Base-by-base conservation (phyloP, 2,888 invertebrate genomes). In the Asteroscopus sphinx region DNA sequence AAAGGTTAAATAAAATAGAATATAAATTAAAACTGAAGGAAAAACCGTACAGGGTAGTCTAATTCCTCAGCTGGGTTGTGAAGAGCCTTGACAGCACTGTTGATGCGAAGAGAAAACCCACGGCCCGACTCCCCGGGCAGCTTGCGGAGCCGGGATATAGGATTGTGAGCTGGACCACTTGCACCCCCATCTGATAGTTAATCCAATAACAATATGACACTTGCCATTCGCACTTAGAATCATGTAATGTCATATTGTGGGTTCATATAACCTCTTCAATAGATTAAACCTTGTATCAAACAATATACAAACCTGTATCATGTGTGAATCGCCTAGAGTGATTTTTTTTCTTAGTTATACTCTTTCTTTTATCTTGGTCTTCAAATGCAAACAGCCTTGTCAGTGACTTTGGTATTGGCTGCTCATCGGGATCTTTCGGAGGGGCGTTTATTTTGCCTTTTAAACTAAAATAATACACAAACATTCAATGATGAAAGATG, bases 401-500 rank as follows among this genome's bases (percentile, higher is more conserved):
- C n/a, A 97, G 89, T 65, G 96, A 97, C 65, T 95, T 96, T 0
- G 97, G 97, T 25, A 97, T 87, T n/a, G 96, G 96, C 84, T 98
- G 97, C 2, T 96, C 95, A 67, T 97, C 96, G 1, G 95, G 94
- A 74, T 96, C 95, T 35, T 92, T 92, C 0, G 98, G 97, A 0
- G 97, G 97, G 49, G 96, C 96, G 87, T 98, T 97, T 55, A 97
- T 96, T 87, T 97, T 96, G 30, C 95, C 94, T 82, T 96, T 96
- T 74, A 97, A 86, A 76, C 97, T 97, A 79, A 60, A 91, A 88
- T 35, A 25, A 56, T 64, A 15, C 9, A 3, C 12, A 25, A 13
- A 25, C 12, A 12, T 13, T 8, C 21, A 21, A 6, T 21, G 21
- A 21, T 21, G 21, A n/a, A n/a, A n/a, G n/a, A n/a, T n/a, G n/a